These are phyloP conservation scores for Scylla paramamosain DNA, from an alignment of 1,140 invertebrate genomes.

Conservation along the genomic window DNA sequence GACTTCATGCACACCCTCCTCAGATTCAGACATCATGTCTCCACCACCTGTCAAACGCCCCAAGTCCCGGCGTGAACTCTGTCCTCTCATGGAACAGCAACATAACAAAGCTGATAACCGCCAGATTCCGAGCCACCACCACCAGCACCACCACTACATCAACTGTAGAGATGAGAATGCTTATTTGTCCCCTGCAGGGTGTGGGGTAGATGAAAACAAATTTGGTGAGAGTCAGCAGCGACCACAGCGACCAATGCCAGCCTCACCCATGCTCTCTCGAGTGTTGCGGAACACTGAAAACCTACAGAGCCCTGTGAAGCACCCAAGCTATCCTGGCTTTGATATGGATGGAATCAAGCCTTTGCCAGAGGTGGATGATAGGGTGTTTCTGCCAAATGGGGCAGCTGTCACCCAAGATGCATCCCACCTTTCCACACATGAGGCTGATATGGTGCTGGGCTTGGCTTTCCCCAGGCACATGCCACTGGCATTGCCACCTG, in stretches of 20 bases:
- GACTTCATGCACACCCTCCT: constrained; percentile 62
- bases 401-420: neutral
- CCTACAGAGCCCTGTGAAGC: constrained; percentile 67
- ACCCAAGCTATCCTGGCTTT: constrained; percentile 61
- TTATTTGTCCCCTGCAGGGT: constrained; percentile 31
- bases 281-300: constrained; percentile 74
- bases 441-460: constrained; percentile 31
- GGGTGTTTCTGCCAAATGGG: neutral
- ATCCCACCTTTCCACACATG: neutral
- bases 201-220: constrained; percentile 70
- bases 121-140: neutral
- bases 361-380: constrained; percentile 65
- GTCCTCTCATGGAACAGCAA: constrained; percentile 78
- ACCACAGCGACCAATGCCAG: constrained; percentile 50
- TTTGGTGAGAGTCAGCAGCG: constrained; percentile 60
- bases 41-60: constrained; percentile 77
- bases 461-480: constrained; percentile 22
- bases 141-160: neutral
- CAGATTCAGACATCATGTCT: constrained; percentile 73
- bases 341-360: constrained; percentile 74
- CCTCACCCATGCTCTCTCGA: constrained; percentile 59
- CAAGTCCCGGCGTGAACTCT: constrained; percentile 78
- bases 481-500: constrained; percentile 48
- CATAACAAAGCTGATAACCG: constrained; percentile 69
- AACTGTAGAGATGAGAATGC: constrained; percentile 52